These are phyloP conservation scores for Lasius fuliginosus DNA, from an alignment of 2,888 invertebrate species.

Conservation along the genomic window DNA sequence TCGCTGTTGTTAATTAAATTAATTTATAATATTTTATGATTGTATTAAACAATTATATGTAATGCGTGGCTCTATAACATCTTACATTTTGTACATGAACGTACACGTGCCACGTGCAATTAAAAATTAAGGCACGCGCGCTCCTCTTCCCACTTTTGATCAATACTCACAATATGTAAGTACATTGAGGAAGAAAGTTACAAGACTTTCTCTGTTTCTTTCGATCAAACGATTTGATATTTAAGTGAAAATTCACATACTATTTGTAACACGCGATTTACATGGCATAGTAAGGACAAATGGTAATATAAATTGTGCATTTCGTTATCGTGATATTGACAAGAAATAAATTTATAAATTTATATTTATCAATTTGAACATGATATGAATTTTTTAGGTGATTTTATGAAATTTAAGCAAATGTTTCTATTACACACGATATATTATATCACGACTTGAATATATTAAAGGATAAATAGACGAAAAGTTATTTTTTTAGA, in stretches of 20 bases:
- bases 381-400: neutral
- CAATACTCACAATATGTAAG: conserved; percentile 55
- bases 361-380: neutral
- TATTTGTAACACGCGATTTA: neutral
- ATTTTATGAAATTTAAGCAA: neutral
- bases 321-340: neutral
- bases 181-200: conserved; percentile 67
- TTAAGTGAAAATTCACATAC: conserved; percentile 67
- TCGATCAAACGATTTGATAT: conserved; percentile 59
- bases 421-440: neutral
- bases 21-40: neutral
- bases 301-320: neutral
- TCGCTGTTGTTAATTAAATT: neutral
- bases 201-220: conserved; percentile 68
- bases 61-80: neutral
- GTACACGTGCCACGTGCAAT: conserved; percentile 46
- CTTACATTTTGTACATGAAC: neutral
- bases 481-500: neutral
- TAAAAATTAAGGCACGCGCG: conserved; percentile 73
- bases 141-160: conserved; percentile 27
- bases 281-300: neutral
- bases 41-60: neutral
- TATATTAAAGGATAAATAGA: neutral
- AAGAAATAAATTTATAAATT: neutral
- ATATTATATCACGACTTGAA: neutral